These are phyloP conservation scores for Acleris sparsana DNA, from an alignment of 2,888 invertebrate genomes.

Conservation along the genomic window DNA sequence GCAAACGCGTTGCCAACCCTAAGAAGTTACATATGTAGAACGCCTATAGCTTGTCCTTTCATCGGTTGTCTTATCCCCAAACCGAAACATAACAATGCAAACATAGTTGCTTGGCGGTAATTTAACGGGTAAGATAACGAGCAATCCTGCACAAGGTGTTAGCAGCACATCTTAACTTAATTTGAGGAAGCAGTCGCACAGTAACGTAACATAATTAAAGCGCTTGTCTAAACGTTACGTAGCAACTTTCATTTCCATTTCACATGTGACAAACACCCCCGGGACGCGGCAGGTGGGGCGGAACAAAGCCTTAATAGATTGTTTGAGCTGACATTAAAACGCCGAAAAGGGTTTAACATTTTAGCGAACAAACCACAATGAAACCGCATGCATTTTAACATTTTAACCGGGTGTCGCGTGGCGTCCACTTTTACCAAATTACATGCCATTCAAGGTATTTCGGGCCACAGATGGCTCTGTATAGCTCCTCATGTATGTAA, in stretches of 20 bases:
- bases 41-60: no score
- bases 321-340: slow-evolving; percentile 61
- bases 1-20: no score
- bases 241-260: slow-evolving; percentile 49
- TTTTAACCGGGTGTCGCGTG: slow-evolving; percentile 60
- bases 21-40: no score
- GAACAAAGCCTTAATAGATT: slow-evolving; percentile 70
- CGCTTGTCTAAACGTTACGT: slow-evolving; percentile 4
- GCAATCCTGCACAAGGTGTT: no score
- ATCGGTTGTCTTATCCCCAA: no score
- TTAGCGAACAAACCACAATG: slow-evolving; percentile 70
- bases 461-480: slow-evolving; percentile 24
- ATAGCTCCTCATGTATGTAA: not conserved
- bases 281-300: slow-evolving; percentile 61
- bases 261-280: slow-evolving; percentile 50
- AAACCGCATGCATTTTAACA: slow-evolving; percentile 69
- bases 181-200: not conserved
- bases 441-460: slow-evolving; percentile 57
- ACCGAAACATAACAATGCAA: no score
- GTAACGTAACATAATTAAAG: no score
- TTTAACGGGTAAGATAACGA: no score
- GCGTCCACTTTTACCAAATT: slow-evolving; percentile 56
- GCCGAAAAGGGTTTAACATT: slow-evolving; percentile 57
- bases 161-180: no score
- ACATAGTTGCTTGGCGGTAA: no score